These are phyloP conservation scores for Gandaritis pyraliata DNA, from an alignment of 2,888 invertebrate species.

Conservation along the genomic window DNA sequence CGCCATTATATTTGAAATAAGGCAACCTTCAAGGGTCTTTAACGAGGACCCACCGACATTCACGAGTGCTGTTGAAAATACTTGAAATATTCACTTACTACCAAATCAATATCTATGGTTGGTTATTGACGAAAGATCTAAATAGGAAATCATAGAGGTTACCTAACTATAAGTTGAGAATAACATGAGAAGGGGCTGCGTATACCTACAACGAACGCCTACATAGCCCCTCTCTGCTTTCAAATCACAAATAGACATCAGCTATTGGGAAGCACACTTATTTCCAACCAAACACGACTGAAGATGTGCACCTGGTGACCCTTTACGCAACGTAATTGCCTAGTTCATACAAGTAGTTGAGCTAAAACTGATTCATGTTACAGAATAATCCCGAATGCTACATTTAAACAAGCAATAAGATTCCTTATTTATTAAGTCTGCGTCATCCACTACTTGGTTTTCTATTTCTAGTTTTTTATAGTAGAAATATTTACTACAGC, in stretches of 20 bases:
- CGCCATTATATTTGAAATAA: conserved; percentile 34
- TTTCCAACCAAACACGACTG: background rate
- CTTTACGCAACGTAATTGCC: conserved; percentile 3
- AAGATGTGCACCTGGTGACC: conserved; percentile 16
- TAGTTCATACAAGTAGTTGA: conserved; percentile 6
- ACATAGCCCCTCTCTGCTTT: background rate
- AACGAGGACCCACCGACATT: conserved; percentile 18
- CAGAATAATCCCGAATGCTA: conserved; percentile 14
- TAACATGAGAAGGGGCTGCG: no score
- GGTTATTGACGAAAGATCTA: no score
- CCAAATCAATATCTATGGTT: background rate
- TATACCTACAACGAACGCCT: no score
- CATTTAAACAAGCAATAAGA: conserved; percentile 26
- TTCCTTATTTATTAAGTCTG: conserved; percentile 27
- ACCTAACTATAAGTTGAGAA: no score
- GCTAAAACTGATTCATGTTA: conserved; percentile 19
- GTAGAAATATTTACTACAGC: background rate
- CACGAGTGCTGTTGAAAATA: conserved; percentile 20
- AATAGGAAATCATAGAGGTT: no score
- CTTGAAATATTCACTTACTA: conserved; percentile 3
- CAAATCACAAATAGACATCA: background rate
- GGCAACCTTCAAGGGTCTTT: conserved; percentile 19
- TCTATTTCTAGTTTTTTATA: conserved; percentile 10
- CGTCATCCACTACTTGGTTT: conserved; percentile 7
- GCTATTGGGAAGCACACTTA: background rate